Evolutionary conservation across 2,888 invertebrate genomes (phyloP), one percentile per base, ranked within the genome.

Genomic region (Tenthredo mesomela): DNA sequence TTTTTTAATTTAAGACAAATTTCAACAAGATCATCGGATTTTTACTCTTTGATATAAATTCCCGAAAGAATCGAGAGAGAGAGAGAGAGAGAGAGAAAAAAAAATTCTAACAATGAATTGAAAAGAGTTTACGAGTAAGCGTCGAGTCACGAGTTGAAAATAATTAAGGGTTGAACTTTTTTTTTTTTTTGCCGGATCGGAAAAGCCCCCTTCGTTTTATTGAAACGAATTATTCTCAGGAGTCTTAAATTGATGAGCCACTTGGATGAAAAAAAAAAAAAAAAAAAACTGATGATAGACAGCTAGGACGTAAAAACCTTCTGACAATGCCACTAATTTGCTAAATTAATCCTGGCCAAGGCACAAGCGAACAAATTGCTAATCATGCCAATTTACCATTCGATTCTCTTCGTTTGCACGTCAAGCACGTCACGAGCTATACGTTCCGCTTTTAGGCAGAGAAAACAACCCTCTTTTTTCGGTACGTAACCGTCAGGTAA

Each of bases 291-390:
- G n/a, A 61, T 10, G 78, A 61, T 37, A 93, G 86, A 91, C 92
- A 87, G 92, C 92, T 21, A 91, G 92, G 47, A 88, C 33, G 33
- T 33, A 40, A 58, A 21, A 61, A 40, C n/a, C 40, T 9, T 80
- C 40, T 4, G 58, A 67, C 77, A 85, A 71, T 70, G 75, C 61
- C 29, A 43, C 67, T 80, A 54, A 84, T 86, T 84, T 78, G 33
- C 65, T 67, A 84, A 84, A 86, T 87, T 86, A 87, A 86, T 87
- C 86, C 83, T 50, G 71, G n/a, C 71, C 65, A 70, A 83, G 47
- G 77, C 83, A 86, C 85, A 82, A 85, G 85, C 58, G 85, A 86
- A 80, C 86, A 85, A 86, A 86, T 86, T 86, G 83, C 78, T 87
- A 86, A 87, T 87, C 87, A 87, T 88, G 84, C 85, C 87, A 88